Conservation (phyloP, 2,797 vertebrate genomes). For the Philypnodon macrostomus region DNA sequence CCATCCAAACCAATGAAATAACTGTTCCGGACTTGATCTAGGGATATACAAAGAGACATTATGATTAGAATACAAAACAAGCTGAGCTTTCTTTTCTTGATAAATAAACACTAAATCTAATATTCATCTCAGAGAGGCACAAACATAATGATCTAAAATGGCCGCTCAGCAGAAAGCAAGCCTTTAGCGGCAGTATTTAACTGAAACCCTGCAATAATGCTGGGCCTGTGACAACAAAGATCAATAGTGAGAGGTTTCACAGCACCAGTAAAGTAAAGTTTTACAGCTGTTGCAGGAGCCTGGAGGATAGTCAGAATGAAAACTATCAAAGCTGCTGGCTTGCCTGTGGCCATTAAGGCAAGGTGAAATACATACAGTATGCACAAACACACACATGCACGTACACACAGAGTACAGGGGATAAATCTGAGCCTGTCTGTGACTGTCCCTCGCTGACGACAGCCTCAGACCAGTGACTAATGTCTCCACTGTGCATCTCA, state of each 20-base stretch:
- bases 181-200: slow-evolving; percentile 68
- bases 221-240: slow-evolving; percentile 66
- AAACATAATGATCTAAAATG: slow-evolving; percentile 59
- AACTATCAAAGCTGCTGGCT: slow-evolving; percentile 64
- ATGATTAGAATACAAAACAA: slow-evolving; percentile 26
- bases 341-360: slow-evolving; percentile 53
- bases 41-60: slow-evolving; percentile 13
- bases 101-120: slow-evolving; percentile 47
- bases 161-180: slow-evolving; percentile 61
- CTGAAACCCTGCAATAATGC: slow-evolving; percentile 57
- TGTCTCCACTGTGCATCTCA: slow-evolving; percentile 55
- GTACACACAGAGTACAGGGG: slow-evolving; percentile 20
- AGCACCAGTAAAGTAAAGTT: slow-evolving; percentile 67
- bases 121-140: slow-evolving; percentile 47
- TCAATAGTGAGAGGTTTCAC: slow-evolving; percentile 68
- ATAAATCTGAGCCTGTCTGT: slow-evolving; percentile 68
- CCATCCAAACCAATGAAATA: slow-evolving; percentile 95
- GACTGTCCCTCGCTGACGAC: slow-evolving; percentile 64
- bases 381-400: slow-evolving; percentile 16
- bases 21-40: slow-evolving; percentile 98
- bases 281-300: slow-evolving; percentile 71
- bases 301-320: slow-evolving; percentile 58
- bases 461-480: slow-evolving; percentile 62
- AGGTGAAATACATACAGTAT: slow-evolving; percentile 16
- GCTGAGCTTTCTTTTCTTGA: slow-evolving; percentile 31